These are phyloP conservation scores for Cheilosia vernalis DNA, from an alignment of 2,888 invertebrate genomes.

Conservation along the genomic window DNA sequence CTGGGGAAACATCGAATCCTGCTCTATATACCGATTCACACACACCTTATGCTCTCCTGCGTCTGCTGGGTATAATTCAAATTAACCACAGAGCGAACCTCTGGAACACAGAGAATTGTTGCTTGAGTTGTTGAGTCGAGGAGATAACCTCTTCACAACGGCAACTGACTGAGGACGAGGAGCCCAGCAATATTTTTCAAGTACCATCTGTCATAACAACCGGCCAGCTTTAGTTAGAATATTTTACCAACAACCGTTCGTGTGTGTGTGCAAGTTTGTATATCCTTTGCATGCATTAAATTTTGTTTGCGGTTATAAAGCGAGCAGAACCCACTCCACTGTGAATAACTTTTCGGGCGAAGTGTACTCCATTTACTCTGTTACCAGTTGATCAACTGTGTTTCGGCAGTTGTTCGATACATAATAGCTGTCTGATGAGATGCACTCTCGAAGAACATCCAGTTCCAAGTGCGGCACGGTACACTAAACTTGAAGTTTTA, in stretches of 20 bases:
- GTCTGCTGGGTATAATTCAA: neutral
- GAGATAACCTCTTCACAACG: neutral
- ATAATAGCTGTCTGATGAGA: slow-evolving; percentile 17
- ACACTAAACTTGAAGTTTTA: neutral
- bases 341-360: slow-evolving; percentile 12
- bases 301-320: slow-evolving; percentile 1
- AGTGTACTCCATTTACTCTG: slow-evolving; percentile 4
- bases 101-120: neutral
- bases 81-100: neutral
- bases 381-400: slow-evolving; percentile 24
- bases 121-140: slow-evolving; percentile 1
- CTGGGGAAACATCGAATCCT: neutral
- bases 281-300: slow-evolving; percentile 7
- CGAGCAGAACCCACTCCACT: neutral
- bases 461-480: neutral
- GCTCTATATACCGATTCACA: neutral
- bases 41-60: neutral
- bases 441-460: neutral
- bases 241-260: neutral
- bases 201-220: slow-evolving; percentile 37
- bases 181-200: slow-evolving; percentile 25
- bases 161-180: neutral
- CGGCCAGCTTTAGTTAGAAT: neutral
- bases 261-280: neutral
- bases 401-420: slow-evolving; percentile 24